These are phyloP conservation scores for Electrophaes corylata DNA, from an alignment of 2,888 invertebrate genomes.

Conservation along the genomic window DNA sequence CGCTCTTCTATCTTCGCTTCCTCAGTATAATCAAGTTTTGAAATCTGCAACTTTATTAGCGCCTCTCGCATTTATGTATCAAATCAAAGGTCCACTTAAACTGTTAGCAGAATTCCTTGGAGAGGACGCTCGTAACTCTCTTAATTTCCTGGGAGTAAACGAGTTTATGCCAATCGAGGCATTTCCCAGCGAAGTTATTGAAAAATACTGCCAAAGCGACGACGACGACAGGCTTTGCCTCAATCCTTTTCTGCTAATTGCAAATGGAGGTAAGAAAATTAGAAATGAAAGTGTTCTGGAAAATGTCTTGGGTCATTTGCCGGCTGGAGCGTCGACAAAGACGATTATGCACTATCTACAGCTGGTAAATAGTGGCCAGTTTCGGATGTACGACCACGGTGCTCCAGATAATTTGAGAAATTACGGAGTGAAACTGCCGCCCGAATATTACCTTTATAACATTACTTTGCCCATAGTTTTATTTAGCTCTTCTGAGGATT, in stretches of 20 bases:
- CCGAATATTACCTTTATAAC: slow-evolving; percentile 45
- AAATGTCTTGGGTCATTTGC: slow-evolving; percentile 40
- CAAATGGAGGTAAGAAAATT: slow-evolving; percentile 46
- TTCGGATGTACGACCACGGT: slow-evolving; percentile 54
- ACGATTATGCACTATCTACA: slow-evolving; percentile 58
- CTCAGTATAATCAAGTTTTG: slow-evolving; percentile 50
- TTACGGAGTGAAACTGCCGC: slow-evolving; percentile 42
- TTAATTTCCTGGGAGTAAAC: slow-evolving; percentile 43
- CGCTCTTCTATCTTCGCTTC: slow-evolving; percentile 49
- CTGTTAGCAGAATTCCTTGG: slow-evolving; percentile 45
- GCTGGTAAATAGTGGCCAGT: slow-evolving; percentile 50
- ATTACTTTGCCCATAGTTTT: slow-evolving; percentile 49
- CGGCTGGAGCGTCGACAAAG: slow-evolving; percentile 53
- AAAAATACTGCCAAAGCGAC: slow-evolving; percentile 49
- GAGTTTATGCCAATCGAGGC: slow-evolving; percentile 41
- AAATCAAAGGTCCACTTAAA: slow-evolving; percentile 53
- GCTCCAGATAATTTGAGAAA: slow-evolving; percentile 36
- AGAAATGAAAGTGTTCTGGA: slow-evolving; percentile 30
- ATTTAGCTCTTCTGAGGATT: slow-evolving; percentile 54
- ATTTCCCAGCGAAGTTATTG: slow-evolving; percentile 43
- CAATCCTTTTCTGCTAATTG: slow-evolving; percentile 50
- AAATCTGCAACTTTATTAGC: slow-evolving; percentile 52
- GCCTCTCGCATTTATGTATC: slow-evolving; percentile 56
- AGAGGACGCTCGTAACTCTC: slow-evolving; percentile 33
- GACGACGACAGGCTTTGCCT: slow-evolving; percentile 41